Percentiles rank a stretch among this genome's conserved stretches.
Evolutionary conservation across 2,113 vertebrate species (phyloP).

Genomic region (Psophia crepitans): DNA sequence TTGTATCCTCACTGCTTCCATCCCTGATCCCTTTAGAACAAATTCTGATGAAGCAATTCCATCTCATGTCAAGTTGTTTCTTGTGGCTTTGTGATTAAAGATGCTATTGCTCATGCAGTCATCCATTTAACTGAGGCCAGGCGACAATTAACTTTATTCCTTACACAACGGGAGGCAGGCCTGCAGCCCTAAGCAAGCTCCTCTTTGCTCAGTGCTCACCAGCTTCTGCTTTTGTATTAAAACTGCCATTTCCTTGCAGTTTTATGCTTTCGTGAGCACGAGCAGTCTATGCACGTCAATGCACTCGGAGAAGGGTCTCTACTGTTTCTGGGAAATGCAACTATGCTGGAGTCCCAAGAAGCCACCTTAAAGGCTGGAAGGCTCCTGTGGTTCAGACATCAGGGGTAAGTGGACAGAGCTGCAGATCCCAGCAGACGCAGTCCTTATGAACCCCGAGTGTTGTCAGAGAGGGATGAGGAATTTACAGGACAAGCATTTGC

Average conservation of each 20-base stretch:
- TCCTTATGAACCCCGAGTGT: background rate
- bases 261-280: background rate
- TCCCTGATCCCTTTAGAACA: background rate
- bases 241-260: background rate
- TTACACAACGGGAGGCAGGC: background rate
- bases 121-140: background rate
- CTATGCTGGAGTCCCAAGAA: background rate
- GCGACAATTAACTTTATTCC: background rate
- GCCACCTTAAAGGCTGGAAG: background rate
- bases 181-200: background rate
- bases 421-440: background rate
- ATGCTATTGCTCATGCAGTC: background rate
- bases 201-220: background rate
- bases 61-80: background rate
- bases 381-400: background rate
- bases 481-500: background rate
- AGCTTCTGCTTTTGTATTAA: background rate
- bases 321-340: background rate
- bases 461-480: background rate
- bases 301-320: background rate
- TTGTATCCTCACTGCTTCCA: background rate
- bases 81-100: slow-evolving; percentile 6
- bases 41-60: background rate
- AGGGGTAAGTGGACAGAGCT: background rate
- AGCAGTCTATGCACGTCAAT: background rate